Base-by-base conservation (phyloP, 2,888 invertebrate species). In the Nemapogon koenigi region DNA sequence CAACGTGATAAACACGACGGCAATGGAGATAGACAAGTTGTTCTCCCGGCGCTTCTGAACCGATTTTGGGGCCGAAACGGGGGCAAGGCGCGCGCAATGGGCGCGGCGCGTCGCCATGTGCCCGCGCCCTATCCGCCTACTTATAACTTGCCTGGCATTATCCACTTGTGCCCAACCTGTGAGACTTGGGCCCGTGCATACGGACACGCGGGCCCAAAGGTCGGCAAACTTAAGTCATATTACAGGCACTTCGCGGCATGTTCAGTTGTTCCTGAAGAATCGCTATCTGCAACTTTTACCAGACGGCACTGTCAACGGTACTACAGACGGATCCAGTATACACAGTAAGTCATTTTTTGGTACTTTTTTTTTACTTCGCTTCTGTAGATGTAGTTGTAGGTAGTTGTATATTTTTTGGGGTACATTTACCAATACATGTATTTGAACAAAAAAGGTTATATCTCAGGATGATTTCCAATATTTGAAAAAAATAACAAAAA, bases 271-370 rank as follows among this genome's bases (percentile, higher is more conserved):
- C 81, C 87, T 92, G 72, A 90, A 88, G 80, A 88, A 91, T 80
- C 84, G 87, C 53, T 88, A 89, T 66, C 83, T 92, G 50, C 91
- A 91, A 79, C 81, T 92, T 55, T 76, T 90, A 73, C 89, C 89
- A 51, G 90, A 91, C 79, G 91, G 91, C 67, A 87, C 87, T 54
- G 90, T 92, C 71, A 90, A 90, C 81, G 91, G 91, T 53, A 90
- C 90, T 62, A 83, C 82, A 61, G 87, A 90, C 67, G 87, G 86
- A 76, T 83, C 82, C 65, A 90, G 89, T 79, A 87, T 87, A 79
- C 89, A 89, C 84, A 90, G 91, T 91, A 65, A 91, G 91, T 91
- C 22, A 7, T 22, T 22, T 22, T 22, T 22, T 7, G n/a, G n/a
- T n/a, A n/a, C n/a, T n/a, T n/a, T n/a, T n/a, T n/a, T n/a, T n/a